Evolutionary conservation across 2,113 vertebrate genomes (phyloP), one percentile per base, ranked within the genome.

Genomic region (Phyllopteryx taeniolatus): DNA sequence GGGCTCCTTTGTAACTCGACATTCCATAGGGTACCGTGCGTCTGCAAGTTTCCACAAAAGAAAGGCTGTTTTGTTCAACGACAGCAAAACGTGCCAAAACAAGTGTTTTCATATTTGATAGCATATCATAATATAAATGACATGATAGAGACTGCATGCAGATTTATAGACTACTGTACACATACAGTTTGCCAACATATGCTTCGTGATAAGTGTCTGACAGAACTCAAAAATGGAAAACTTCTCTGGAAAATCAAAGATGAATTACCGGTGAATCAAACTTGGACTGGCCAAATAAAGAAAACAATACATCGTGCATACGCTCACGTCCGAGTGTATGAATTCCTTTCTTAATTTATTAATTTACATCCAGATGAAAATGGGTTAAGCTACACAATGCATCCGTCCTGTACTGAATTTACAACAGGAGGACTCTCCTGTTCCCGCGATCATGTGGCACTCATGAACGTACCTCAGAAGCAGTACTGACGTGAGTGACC

Each of bases 11-110:
- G 81, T 91, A 91, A 82, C 80, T 91, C 0, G 91, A 93, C 85
- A 92, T 90, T 51, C 91, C 91, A 53, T 93, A 92, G 8, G 88
- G 91, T 54, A 92, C 90, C 1, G 85, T 91, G 39, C 81, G 91
- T 70, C 92, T 93, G 65, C 67, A 53, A 35, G 15, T 59, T 9
- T 22, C 60, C 70, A 74, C 31, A 83, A 63, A 68, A 62, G 76
- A 44, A 68, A 44, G 8, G 47, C 20, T 17, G 2, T 46, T 44
- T 56, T 39, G 47, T 65, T 75, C 10, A 65, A 14, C 6, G 4
- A n/a, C 0, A 69, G 2, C 11, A 14, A 12, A 75, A 46, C 11
- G 11, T 69, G 67, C 51, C 49, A 20, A 54, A 14, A 64, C 42
- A 64, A 63, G 35, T 42, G 11, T 20, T 15, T 11, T 20, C 14